These are phyloP conservation scores for Piliocolobus tephrosceles DNA, from an alignment of 2,113 vertebrate species.

Conservation along the genomic window DNA sequence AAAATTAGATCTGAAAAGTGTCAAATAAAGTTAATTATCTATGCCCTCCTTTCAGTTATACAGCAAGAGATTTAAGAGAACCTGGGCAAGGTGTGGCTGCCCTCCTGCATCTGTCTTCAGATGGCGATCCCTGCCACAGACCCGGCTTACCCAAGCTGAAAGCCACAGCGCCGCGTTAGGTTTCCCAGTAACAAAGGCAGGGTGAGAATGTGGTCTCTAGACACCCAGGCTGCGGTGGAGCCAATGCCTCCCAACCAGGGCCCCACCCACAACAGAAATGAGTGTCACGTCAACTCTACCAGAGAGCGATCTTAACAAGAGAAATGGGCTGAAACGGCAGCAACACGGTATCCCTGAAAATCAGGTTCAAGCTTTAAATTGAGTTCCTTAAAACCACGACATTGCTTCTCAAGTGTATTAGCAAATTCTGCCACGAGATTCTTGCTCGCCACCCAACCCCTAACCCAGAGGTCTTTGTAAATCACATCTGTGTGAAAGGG, in stretches of 20 bases:
- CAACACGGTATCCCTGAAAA: not conserved
- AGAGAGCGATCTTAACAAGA: not conserved
- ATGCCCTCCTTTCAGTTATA: not conserved
- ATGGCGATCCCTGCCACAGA: rapidly evolving
- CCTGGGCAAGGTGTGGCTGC: no score
- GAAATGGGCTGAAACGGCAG: not conserved
- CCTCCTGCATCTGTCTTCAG: not conserved
- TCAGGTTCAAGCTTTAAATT: not conserved
- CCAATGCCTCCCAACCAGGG: not conserved
- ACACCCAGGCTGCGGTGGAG: not conserved
- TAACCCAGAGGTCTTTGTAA: slow-evolving; percentile 4
- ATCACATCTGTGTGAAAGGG: not conserved
- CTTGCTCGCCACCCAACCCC: not conserved
- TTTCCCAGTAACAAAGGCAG: not conserved
- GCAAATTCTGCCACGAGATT: not conserved
- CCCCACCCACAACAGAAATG: slow-evolving; percentile 62
- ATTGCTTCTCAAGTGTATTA: not conserved
- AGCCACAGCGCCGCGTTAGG: not conserved
- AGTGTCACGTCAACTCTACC: not conserved
- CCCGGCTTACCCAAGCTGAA: not conserved
- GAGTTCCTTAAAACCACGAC: not conserved
- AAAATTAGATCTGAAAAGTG: not conserved
- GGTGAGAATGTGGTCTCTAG: not conserved
- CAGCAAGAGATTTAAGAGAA: not conserved
- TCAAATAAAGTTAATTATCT: not conserved